These are phyloP conservation scores for Sinocyclocheilus anshuiensis DNA, from an alignment of 2,113 vertebrate genomes.

Conservation along the genomic window DNA sequence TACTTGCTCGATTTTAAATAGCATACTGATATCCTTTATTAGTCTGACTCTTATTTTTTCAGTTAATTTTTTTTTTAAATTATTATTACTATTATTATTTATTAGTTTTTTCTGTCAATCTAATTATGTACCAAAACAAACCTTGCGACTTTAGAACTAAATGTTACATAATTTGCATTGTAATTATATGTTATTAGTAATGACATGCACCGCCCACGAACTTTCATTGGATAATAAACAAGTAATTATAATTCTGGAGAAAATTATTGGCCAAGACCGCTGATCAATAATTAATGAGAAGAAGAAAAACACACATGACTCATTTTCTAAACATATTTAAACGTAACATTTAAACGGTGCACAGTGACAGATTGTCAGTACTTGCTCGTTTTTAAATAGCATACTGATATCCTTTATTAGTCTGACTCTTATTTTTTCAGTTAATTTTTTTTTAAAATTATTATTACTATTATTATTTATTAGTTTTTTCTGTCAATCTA, in stretches of 20 bases:
- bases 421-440: too few relatives aligned
- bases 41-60: background rate
- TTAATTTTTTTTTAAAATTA: too few relatives aligned
- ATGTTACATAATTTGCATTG: constrained; percentile 11
- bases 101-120: background rate
- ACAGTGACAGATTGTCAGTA: background rate
- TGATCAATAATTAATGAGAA: constrained; percentile 18
- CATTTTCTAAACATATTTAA: background rate
- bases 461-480: background rate
- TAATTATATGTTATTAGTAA: background rate
- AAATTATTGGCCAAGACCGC: background rate
- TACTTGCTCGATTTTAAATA: background rate
- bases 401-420: too few relatives aligned
- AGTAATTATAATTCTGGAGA: background rate
- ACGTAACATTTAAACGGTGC: background rate
- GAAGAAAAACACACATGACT: background rate
- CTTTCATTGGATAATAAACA: constrained; percentile 24
- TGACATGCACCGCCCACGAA: constrained; percentile 7
- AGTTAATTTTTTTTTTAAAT: background rate
- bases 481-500: background rate
- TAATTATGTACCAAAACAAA: background rate
- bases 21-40: background rate
- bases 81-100: too few relatives aligned
- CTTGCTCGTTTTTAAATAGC: too few relatives aligned
- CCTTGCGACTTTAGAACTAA: background rate